These are phyloP conservation scores for Tachina lurida DNA, from an alignment of 2,888 invertebrate genomes.

Conservation along the genomic window DNA sequence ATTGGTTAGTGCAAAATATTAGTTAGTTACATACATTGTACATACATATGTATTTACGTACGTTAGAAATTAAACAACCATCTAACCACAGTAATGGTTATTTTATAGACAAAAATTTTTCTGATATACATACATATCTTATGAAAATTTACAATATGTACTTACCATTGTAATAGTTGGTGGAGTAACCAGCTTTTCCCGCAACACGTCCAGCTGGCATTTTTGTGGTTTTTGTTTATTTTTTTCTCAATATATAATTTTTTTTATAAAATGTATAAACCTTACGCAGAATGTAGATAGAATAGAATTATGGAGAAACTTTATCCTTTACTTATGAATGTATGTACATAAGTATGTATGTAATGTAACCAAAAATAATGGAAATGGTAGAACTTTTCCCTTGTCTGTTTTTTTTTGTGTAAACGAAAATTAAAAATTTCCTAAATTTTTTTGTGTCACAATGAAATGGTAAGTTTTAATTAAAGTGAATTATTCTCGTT, in stretches of 20 bases:
- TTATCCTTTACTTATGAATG: constrained; percentile 16
- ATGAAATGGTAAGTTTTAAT: neutral
- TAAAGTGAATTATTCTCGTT: neutral
- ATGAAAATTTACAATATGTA: constrained; percentile 34
- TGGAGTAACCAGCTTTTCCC: constrained; percentile 83
- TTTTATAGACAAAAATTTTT: constrained; percentile 4
- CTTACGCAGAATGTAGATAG: neutral
- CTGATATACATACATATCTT: neutral
- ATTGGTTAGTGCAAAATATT: neutral
- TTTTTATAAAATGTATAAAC: neutral
- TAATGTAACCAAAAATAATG: constrained; percentile 16
- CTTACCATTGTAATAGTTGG: constrained; percentile 82
- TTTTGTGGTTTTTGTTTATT: constrained; percentile 64
- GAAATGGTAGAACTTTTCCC: neutral
- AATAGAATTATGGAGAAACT: constrained; percentile 14
- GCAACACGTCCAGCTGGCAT: constrained; percentile 83
- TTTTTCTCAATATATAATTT: neutral
- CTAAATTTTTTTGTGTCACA: neutral
- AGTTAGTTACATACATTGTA: constrained; percentile 14
- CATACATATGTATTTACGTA: too few species aligned
- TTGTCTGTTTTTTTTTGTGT: neutral
- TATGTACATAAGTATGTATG: neutral
- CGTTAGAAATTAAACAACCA: constrained; percentile 5
- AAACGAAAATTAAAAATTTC: constrained; percentile 16
- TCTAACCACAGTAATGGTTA: constrained; percentile 31